These are phyloP conservation scores for Yasuhikotakia modesta DNA, from an alignment of 2,797 vertebrate species.

Conservation along the genomic window DNA sequence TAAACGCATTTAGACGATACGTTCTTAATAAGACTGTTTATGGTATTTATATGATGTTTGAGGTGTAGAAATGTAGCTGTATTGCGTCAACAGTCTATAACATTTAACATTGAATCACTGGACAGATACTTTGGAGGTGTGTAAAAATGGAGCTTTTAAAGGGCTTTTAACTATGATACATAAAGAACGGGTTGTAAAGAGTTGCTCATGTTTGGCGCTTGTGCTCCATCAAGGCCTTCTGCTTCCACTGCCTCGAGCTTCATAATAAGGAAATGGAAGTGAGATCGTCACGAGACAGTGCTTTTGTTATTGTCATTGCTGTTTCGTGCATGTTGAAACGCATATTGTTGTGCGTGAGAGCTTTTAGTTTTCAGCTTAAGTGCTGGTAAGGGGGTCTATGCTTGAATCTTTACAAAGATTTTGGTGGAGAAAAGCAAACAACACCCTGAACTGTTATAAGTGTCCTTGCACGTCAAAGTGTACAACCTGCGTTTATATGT, in stretches of 20 bases:
- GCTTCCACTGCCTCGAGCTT: slow-evolving; percentile 72
- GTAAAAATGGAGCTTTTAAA: neutral
- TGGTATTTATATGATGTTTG: neutral
- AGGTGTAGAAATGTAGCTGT: too few species aligned
- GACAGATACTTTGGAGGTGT: neutral
- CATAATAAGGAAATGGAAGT: slow-evolving; percentile 83
- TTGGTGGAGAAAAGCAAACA: neutral
- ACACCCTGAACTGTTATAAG: neutral
- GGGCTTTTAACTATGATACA: slow-evolving; percentile 7
- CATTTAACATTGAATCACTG: neutral
- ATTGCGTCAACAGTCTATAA: neutral
- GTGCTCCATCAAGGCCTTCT: slow-evolving; percentile 57
- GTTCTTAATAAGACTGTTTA: neutral
- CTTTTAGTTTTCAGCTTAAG: neutral
- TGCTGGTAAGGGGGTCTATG: neutral
- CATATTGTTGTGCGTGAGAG: slow-evolving; percentile 51
- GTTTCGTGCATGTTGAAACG: slow-evolving; percentile 65
- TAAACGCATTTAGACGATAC: neutral
- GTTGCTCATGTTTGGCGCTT: slow-evolving; percentile 22
- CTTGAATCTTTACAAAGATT: neutral
- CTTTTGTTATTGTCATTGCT: slow-evolving; percentile 70
- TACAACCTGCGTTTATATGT: neutral
- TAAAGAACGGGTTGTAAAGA: slow-evolving; percentile 11
- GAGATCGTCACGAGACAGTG: slow-evolving; percentile 74
- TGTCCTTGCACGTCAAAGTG: neutral